These are phyloP conservation scores for Sarcophaga carnaria DNA, from an alignment of 2,888 invertebrate species.

Conservation along the genomic window DNA sequence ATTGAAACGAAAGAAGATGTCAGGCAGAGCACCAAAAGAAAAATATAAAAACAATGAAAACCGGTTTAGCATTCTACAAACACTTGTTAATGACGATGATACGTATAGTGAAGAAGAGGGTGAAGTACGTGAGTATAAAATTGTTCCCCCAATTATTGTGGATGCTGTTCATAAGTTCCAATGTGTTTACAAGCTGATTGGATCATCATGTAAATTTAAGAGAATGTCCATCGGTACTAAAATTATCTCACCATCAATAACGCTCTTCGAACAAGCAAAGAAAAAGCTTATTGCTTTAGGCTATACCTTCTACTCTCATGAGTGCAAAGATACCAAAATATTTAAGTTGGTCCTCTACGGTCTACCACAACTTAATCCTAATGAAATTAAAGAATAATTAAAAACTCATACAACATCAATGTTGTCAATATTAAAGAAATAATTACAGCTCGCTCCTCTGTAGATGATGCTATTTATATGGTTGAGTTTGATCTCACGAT, in stretches of 20 bases:
- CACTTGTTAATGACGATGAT: too few relatives aligned
- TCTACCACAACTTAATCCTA: not conserved
- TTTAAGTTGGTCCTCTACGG: constrained; percentile 30
- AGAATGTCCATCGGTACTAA: not conserved
- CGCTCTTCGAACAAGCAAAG: not conserved
- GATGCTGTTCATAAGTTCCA: too few relatives aligned
- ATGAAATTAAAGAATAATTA: not conserved
- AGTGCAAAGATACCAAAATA: not conserved
- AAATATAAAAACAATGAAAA: too few relatives aligned
- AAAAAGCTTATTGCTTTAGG: not conserved
- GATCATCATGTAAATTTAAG: too few relatives aligned
- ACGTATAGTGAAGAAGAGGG: too few relatives aligned
- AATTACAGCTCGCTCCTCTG: not conserved
- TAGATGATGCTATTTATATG: constrained; percentile 29
- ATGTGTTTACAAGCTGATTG: too few relatives aligned
- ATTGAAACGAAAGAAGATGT: too few relatives aligned
- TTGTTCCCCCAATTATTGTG: too few relatives aligned
- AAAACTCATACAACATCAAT: not conserved
- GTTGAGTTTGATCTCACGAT: constrained; percentile 19
- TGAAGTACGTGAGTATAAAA: too few relatives aligned
- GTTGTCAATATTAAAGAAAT: constrained; percentile 3
- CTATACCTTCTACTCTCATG: constrained; percentile 11
- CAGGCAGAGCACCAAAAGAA: too few relatives aligned
- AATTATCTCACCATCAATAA: not conserved
- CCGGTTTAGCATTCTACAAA: too few relatives aligned